These are phyloP conservation scores for Cryptotermes secundus DNA, from an alignment of 1,140 invertebrate genomes.

Conservation along the genomic window DNA sequence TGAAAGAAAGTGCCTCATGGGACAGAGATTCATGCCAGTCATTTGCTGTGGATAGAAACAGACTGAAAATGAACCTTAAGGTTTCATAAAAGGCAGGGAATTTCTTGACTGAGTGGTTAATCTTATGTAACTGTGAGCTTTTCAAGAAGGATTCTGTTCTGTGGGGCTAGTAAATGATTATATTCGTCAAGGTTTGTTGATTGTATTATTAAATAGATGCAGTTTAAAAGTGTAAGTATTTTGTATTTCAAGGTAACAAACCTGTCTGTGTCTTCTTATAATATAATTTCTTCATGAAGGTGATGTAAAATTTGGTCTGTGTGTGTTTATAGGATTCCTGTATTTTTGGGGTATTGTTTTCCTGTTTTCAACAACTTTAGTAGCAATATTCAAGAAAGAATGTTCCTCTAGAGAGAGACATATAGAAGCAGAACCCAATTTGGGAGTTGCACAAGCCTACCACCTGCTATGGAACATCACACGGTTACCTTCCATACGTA, in stretches of 20 bases:
- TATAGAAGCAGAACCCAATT: conserved; percentile 53
- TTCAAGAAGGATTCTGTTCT: too few species aligned
- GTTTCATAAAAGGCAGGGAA: too few species aligned
- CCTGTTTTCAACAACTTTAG: conserved; percentile 84
- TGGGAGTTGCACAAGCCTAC: conserved; percentile 79
- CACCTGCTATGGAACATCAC: conserved; percentile 81
- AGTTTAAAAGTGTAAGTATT: not conserved
- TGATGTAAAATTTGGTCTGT: not conserved
- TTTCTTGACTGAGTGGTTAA: too few species aligned
- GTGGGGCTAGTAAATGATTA: not conserved
- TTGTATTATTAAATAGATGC: not conserved
- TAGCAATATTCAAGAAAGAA: conserved; percentile 89
- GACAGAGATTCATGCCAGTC: too few species aligned
- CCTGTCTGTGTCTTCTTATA: too few species aligned
- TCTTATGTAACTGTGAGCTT: too few species aligned
- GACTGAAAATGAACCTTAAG: too few species aligned
- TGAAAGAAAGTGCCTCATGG: too few species aligned
- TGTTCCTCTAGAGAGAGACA: conserved; percentile 34
- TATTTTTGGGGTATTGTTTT: conserved; percentile 96
- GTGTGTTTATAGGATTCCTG: conserved; percentile 66
- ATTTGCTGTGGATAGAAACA: too few species aligned
- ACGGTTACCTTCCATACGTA: conserved; percentile 76
- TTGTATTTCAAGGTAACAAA: too few species aligned
- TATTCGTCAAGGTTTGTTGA: not conserved
- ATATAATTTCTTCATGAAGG: too few species aligned